These are phyloP conservation scores for Alligator mississippiensis DNA, from an alignment of 2,113 vertebrate species.

Conservation along the genomic window DNA sequence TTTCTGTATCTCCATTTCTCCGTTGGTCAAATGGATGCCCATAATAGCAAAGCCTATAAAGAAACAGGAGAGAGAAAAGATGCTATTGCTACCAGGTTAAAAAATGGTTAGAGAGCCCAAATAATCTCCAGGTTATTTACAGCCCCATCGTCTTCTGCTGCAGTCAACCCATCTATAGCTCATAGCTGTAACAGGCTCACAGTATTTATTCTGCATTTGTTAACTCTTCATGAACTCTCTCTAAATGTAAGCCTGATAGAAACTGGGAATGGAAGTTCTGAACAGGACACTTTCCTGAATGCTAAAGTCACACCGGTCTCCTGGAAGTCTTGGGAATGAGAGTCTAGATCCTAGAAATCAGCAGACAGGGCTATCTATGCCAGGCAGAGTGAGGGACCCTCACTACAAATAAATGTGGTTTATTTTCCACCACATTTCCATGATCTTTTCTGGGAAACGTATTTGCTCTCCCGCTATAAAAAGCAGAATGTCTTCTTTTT, in stretches of 20 bases:
- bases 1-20: background rate
- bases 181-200: background rate
- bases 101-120: background rate
- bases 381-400: background rate
- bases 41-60: background rate
- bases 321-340: background rate
- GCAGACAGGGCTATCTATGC: background rate
- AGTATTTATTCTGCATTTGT: background rate
- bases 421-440: too few species aligned
- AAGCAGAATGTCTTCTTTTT: conserved; percentile 30
- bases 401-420: background rate
- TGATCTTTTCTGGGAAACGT: conserved; percentile 10
- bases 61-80: background rate
- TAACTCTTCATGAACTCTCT: conserved; percentile 43
- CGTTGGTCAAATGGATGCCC: background rate
- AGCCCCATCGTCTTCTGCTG: background rate
- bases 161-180: background rate
- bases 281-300: background rate
- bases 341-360: background rate
- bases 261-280: conserved; percentile 17
- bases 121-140: background rate
- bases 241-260: background rate
- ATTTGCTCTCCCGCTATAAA: background rate
- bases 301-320: conserved; percentile 24
- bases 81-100: background rate